Conservation (phyloP, 2,888 invertebrate species). For the Cantharis nigra region DNA sequence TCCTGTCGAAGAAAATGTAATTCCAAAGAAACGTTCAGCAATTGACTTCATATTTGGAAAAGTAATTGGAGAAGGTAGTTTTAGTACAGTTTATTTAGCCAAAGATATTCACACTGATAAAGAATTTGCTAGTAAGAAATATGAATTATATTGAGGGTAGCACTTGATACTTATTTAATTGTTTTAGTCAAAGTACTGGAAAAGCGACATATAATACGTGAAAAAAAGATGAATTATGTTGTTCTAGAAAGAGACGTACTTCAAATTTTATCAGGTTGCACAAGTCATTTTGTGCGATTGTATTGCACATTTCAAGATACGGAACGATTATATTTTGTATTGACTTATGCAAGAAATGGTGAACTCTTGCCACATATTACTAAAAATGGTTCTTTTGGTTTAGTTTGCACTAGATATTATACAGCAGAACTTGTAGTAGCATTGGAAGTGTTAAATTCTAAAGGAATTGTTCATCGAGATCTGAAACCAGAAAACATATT, state of each 20-base stretch:
- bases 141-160: neutral
- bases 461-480: slow-evolving; percentile 92
- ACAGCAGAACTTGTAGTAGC: slow-evolving; percentile 91
- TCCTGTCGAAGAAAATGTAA: slow-evolving; percentile 48
- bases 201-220: slow-evolving; percentile 89
- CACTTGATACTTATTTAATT: slow-evolving; percentile 32
- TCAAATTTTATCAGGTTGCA: slow-evolving; percentile 77
- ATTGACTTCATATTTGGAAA: slow-evolving; percentile 95
- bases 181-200: slow-evolving; percentile 95
- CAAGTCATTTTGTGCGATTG: slow-evolving; percentile 90
- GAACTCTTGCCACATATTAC: slow-evolving; percentile 92
- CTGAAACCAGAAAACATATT: slow-evolving; percentile 98
- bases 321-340: slow-evolving; percentile 90
- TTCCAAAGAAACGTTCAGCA: slow-evolving; percentile 66
- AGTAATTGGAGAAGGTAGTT: slow-evolving; percentile 96
- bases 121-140: slow-evolving; percentile 91
- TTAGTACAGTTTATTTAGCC: slow-evolving; percentile 92
- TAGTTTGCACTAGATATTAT: slow-evolving; percentile 90
- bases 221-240: slow-evolving; percentile 92
- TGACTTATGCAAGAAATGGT: slow-evolving; percentile 93
- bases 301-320: slow-evolving; percentile 97
- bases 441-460: slow-evolving; percentile 86
- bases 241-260: slow-evolving; percentile 93
- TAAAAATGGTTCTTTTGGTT: slow-evolving; percentile 87
- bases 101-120: slow-evolving; percentile 87